Percentiles rank a stretch among this genome's conserved stretches.
Evolutionary conservation across 2,888 invertebrate genomes (phyloP).

Genomic region (Nymphalis c-album): DNA sequence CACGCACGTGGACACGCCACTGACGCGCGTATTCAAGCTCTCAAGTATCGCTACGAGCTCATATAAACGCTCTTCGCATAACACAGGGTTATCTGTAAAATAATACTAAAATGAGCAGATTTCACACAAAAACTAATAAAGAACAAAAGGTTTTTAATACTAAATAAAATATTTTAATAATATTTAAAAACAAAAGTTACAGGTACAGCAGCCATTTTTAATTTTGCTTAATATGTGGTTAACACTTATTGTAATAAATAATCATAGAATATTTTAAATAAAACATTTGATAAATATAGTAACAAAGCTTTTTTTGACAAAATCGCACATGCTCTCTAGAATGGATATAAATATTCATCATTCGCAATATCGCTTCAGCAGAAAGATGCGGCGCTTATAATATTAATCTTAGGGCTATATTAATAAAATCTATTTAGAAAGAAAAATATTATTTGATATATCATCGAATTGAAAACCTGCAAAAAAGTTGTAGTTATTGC

Average conservation of each 20-base stretch:
- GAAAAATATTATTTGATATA: background rate
- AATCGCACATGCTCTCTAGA: background rate
- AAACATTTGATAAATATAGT: too few species aligned
- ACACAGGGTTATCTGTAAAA: conserved; percentile 88
- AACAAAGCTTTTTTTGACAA: too few species aligned
- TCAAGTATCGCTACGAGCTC: conserved; percentile 87
- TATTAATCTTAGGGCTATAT: background rate
- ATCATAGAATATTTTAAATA: too few species aligned
- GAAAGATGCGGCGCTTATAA: background rate
- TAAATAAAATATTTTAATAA: too few species aligned
- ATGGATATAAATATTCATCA: background rate
- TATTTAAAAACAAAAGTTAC: too few species aligned
- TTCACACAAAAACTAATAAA: background rate
- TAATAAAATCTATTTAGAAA: background rate
- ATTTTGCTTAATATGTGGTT: too few species aligned
- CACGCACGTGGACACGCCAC: conserved; percentile 83
- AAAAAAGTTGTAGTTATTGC: background rate
- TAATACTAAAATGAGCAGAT: conserved; percentile 28
- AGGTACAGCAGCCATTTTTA: too few species aligned
- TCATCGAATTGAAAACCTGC: background rate
- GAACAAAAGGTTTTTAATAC: too few species aligned
- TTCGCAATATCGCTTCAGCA: conserved; percentile 24
- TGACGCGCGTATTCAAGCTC: conserved; percentile 86
- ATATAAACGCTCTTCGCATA: conserved; percentile 87
- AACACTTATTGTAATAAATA: too few species aligned